A percentile compares a stretch with the other conserved stretches of the same genome.
phyloP scores from a whole-genome alignment of 2,113 vertebrate genomes.

The Myotis yumanensis region DNA sequence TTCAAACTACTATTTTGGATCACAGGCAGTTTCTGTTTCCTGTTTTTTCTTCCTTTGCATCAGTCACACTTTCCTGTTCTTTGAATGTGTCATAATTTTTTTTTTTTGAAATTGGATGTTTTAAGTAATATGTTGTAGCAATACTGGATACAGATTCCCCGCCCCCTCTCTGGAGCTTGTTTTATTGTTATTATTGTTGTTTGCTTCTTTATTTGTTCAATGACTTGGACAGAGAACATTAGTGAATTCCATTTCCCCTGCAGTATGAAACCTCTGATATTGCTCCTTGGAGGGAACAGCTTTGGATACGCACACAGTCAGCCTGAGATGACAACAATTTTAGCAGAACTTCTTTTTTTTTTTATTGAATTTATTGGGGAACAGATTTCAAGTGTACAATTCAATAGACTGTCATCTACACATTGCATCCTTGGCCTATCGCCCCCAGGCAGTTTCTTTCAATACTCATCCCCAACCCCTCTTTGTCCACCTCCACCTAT shows the following conservation, averaged over 20 bases:
- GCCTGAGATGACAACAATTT: background rate
- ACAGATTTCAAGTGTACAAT: background rate
- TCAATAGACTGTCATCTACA: background rate
- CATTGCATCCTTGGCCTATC: background rate
- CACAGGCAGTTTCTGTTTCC: background rate
- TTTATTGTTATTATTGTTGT: background rate
- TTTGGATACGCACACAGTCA: background rate
- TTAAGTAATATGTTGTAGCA: background rate
- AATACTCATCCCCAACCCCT: background rate
- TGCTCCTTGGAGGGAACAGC: background rate
- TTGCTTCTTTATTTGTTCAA: constrained; percentile 2
- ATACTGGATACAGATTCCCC: background rate
- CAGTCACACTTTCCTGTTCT: background rate
- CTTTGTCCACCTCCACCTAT: background rate
- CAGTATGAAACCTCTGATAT: background rate
- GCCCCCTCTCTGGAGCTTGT: background rate
- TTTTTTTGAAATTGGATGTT: constrained; percentile 1
- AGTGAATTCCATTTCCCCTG: background rate
- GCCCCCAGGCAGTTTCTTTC: background rate
- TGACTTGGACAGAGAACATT: background rate
- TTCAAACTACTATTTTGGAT: background rate
- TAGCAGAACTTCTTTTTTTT: background rate
- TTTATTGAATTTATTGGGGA: background rate
- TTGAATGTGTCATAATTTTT: background rate
- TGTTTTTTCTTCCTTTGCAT: background rate